Conservation (phyloP, 2,888 invertebrate species). For the Phalera bucephala region DNA sequence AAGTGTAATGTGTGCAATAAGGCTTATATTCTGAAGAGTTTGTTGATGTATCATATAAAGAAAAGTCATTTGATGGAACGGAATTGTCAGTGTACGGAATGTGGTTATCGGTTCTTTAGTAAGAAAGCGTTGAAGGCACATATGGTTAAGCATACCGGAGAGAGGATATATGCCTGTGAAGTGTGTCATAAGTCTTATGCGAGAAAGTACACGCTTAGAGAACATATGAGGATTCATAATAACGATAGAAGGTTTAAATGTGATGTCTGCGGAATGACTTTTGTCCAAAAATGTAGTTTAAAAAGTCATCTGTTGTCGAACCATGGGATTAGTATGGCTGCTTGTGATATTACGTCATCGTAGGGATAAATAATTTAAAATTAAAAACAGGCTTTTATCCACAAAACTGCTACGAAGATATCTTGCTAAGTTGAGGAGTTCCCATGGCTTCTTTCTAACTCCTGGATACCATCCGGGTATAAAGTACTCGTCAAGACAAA, state of each 20-base stretch:
- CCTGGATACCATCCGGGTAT: too few relatives aligned
- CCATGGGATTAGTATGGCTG: conserved; percentile 65
- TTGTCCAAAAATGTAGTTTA: conserved; percentile 70
- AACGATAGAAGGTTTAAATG: conserved; percentile 68
- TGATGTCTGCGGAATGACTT: conserved; percentile 53
- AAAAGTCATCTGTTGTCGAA: conserved; percentile 66
- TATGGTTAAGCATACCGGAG: conserved; percentile 37
- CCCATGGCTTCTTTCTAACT: too few relatives aligned
- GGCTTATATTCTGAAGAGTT: conserved; percentile 56
- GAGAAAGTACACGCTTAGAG: conserved; percentile 55
- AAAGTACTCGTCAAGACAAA: too few relatives aligned
- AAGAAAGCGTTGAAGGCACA: conserved; percentile 74
- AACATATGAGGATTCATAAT: conserved; percentile 73
- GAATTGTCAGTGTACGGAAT: conserved; percentile 74
- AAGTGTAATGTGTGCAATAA: conserved; percentile 70
- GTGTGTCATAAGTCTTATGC: conserved; percentile 53
- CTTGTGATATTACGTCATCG: conserved; percentile 47
- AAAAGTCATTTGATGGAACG: conserved; percentile 74
- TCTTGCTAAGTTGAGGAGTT: too few relatives aligned
- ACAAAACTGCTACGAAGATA: too few relatives aligned
- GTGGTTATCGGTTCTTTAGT: conserved; percentile 77
- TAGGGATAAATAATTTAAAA: too few relatives aligned
- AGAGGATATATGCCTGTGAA: conserved; percentile 60
- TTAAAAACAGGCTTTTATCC: too few relatives aligned
- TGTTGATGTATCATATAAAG: conserved; percentile 69